Evolutionary conservation across 2,888 invertebrate genomes (phyloP), one percentile per base, ranked within the genome.

Genomic region (Trissolcus brochymenae): DNA sequence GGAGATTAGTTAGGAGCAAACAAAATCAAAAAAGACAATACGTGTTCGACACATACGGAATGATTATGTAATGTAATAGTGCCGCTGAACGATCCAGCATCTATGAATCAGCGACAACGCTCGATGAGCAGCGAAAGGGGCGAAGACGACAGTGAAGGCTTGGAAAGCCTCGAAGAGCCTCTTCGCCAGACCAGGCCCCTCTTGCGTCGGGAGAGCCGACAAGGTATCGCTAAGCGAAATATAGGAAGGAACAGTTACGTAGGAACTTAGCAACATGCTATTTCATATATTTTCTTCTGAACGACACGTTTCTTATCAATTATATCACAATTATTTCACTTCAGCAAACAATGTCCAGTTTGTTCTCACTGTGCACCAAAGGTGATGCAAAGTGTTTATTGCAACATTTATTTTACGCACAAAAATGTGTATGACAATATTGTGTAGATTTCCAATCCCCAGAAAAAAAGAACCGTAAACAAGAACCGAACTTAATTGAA

Each of bases 21-120:
- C 7, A 16, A 16, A 14, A 14, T 4, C 2, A 14, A 46, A 16
- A 14, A 14, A 14, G 14, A 35, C 35, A 9, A 46, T 46, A 14
- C n/a, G 16, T 64, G 35, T 64, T 40, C 19, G 21, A 6, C 16
- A n/a, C 9, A 60, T 14, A 25, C 54, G 68, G 40, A 70, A 70
- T 70, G 46, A 16, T 16, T 46, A 46, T 46, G 16, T 46, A 14
- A 46, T 46, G 46, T 46, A 66, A 68, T 67, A 92, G 92, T 92
- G 91, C 92, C 92, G 88, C 92, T 92, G 90, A 92, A 92, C 91
- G 91, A 92, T 90, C 91, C 91, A 91, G 91, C 91, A 86, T 91
- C 91, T 80, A 84, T 90, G 87, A 89, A 88, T 85, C 91, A 92
- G 90, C 91, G 92, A 87, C 92, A 92, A 90, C 92, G 93, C 83